Conservation (phyloP, 30 jellyfish, hydroid and myxozoan species). For the Pseudorhiza aurosa region DNA sequence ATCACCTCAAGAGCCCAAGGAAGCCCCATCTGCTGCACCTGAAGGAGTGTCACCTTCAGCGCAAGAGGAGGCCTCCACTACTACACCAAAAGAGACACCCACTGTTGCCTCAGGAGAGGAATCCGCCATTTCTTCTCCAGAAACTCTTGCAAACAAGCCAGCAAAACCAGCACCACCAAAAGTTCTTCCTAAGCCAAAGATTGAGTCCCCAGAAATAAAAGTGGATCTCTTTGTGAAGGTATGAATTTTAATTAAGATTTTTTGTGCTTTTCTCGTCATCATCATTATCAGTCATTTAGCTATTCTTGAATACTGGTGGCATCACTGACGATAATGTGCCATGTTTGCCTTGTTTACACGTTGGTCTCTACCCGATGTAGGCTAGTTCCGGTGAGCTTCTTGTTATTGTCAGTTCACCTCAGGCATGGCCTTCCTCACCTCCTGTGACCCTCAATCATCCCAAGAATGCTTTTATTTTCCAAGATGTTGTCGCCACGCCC, state of each 20-base stretch:
- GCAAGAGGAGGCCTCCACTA: neutral
- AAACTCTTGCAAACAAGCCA: neutral
- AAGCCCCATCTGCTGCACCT: neutral
- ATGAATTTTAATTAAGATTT: neutral
- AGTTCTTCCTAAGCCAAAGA: constrained; percentile 62
- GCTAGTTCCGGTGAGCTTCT: too few relatives aligned
- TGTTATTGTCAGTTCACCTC: too few relatives aligned
- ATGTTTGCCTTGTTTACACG: too few relatives aligned
- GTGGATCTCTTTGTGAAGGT: constrained; percentile 65
- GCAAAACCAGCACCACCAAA: constrained; percentile 45
- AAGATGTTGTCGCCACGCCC: too few relatives aligned
- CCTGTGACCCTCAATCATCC: too few relatives aligned
- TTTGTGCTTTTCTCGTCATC: too few relatives aligned
- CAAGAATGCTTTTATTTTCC: too few relatives aligned
- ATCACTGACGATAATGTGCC: too few relatives aligned
- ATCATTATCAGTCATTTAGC: too few relatives aligned
- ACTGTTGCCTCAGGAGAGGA: neutral
- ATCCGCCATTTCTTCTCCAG: neutral
- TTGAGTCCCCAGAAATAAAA: constrained; percentile 63
- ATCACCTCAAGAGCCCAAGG: neutral
- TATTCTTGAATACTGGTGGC: too few relatives aligned
- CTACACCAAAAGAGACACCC: neutral
- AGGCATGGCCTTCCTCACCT: too few relatives aligned
- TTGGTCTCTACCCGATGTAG: too few relatives aligned
- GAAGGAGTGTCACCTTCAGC: neutral